Conservation (phyloP, 2,888 invertebrate genomes). For the Magallana nippona region DNA sequence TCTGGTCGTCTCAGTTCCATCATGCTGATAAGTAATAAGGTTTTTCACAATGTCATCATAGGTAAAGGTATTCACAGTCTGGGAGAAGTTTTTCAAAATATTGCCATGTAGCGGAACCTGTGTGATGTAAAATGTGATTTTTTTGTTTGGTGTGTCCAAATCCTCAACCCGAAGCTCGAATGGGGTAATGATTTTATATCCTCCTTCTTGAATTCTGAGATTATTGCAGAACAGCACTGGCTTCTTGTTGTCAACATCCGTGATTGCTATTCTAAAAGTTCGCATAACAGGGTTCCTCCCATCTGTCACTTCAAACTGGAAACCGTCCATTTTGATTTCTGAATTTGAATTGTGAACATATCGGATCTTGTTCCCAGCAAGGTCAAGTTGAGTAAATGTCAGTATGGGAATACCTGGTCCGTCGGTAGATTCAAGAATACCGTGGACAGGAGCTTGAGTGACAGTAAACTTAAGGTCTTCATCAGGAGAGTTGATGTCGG, state of each 20-base stretch:
- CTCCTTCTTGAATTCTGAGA: slow-evolving; percentile 77
- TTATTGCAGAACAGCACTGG: slow-evolving; percentile 76
- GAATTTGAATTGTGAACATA: slow-evolving; percentile 77
- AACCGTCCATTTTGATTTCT: slow-evolving; percentile 79
- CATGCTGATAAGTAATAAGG: slow-evolving; percentile 79
- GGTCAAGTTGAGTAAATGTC: slow-evolving; percentile 77
- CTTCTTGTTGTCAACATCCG: slow-evolving; percentile 78
- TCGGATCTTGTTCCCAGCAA: slow-evolving; percentile 78
- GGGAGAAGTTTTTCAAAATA: slow-evolving; percentile 72
- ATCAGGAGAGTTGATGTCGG: slow-evolving; percentile 77
- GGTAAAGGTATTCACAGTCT: slow-evolving; percentile 73
- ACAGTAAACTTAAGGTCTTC: slow-evolving; percentile 74
- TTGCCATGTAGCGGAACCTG: slow-evolving; percentile 77
- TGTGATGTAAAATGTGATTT: slow-evolving; percentile 74
- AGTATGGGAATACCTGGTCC: slow-evolving; percentile 73
- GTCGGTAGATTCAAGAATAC: slow-evolving; percentile 76
- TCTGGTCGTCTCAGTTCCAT: slow-evolving; percentile 77
- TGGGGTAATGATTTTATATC: slow-evolving; percentile 76
- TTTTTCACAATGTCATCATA: slow-evolving; percentile 76
- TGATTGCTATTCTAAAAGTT: slow-evolving; percentile 78
- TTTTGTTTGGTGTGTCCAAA: slow-evolving; percentile 73
- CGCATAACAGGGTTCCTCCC: slow-evolving; percentile 76
- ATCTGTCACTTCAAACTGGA: slow-evolving; percentile 80
- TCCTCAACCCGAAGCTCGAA: slow-evolving; percentile 79
- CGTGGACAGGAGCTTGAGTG: slow-evolving; percentile 76